Percentiles rank a stretch among this genome's conserved stretches.
Conservation (phyloP, 2,888 invertebrate genomes). For the Heliconius cydno region DNA sequence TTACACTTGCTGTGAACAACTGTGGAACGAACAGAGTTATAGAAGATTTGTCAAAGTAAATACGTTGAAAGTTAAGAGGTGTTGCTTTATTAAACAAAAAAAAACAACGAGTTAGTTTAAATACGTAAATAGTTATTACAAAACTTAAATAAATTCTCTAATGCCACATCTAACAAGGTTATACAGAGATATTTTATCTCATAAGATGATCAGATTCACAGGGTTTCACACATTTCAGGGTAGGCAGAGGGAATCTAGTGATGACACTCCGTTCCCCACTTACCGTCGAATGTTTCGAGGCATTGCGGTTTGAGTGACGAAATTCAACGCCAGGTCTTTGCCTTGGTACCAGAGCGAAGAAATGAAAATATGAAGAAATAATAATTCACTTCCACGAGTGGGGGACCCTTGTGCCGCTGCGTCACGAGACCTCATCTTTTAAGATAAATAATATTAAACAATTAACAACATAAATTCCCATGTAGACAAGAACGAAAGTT, state of each 20-base stretch:
- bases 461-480: background rate
- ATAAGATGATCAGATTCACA: background rate
- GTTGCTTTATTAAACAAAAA: background rate
- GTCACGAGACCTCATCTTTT: no score
- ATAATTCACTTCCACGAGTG: no score
- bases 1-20: conserved; percentile 74
- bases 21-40: conserved; percentile 47
- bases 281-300: no score
- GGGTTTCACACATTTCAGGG: no score
- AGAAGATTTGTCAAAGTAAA: background rate
- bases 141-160: background rate
- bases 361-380: no score
- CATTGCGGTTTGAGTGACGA: no score
- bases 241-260: no score
- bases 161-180: background rate
- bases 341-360: no score
- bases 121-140: background rate
- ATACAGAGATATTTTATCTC: background rate
- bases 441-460: no score
- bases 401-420: background rate
- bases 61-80: background rate
- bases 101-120: background rate
- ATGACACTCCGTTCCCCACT: no score
- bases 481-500: background rate
- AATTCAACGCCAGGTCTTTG: no score